phyloP scores from a whole-genome alignment of 2,888 invertebrate genomes.

The Terebella lapidaria region DNA sequence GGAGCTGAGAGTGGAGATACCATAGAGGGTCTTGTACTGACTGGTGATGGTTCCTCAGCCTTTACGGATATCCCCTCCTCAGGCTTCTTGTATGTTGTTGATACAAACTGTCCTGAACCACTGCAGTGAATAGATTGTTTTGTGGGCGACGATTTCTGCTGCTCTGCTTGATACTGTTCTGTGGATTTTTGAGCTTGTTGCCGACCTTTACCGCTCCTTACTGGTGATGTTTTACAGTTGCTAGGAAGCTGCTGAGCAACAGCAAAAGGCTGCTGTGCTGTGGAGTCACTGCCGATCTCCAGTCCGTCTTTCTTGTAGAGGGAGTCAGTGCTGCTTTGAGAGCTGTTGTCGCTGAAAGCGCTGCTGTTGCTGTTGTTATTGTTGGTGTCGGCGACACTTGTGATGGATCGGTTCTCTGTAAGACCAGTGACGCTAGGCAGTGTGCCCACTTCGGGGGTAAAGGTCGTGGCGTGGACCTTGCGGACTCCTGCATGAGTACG shows the following conservation, averaged over 20 bases:
- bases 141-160: background rate
- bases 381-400: background rate
- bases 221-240: too few relatives aligned
- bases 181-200: too few relatives aligned
- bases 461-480: slow-evolving; percentile 39
- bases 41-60: background rate
- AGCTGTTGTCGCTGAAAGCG: background rate
- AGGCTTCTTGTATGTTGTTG: background rate
- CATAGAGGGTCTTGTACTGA: background rate
- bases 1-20: background rate
- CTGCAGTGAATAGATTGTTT: background rate
- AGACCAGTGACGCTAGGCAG: slow-evolving; percentile 12
- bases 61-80: background rate
- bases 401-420: background rate
- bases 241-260: background rate
- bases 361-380: background rate
- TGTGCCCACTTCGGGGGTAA: slow-evolving; percentile 39
- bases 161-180: too few relatives aligned
- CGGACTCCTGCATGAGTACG: slow-evolving; percentile 5
- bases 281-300: background rate
- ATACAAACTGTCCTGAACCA: background rate
- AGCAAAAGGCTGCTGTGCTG: background rate
- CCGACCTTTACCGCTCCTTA: background rate
- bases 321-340: background rate
- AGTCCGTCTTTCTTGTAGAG: too few relatives aligned